Conservation (phyloP, 2,797 vertebrate species). For the Brachyrhaphis roseni region DNA sequence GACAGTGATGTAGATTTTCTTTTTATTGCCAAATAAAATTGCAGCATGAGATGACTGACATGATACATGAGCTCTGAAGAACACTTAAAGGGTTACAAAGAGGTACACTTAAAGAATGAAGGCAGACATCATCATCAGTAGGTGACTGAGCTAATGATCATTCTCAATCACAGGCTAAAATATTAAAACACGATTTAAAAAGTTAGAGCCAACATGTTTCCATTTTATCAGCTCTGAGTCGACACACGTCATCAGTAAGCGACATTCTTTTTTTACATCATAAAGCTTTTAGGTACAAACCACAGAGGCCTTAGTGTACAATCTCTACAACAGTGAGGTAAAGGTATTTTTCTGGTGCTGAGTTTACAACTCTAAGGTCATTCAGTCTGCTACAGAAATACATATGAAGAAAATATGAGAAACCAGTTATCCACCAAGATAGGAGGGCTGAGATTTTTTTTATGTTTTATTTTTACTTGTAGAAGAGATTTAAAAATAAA, state of each 20-base stretch:
- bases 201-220: slow-evolving; percentile 36
- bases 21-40: slow-evolving; percentile 74
- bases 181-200: slow-evolving; percentile 39
- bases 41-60: slow-evolving; percentile 52
- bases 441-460: slow-evolving; percentile 21
- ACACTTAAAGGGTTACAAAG: slow-evolving; percentile 45
- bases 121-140: slow-evolving; percentile 40
- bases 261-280: slow-evolving; percentile 50
- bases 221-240: slow-evolving; percentile 57
- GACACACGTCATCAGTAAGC: slow-evolving; percentile 37
- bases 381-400: slow-evolving; percentile 32
- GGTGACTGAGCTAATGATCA: slow-evolving; percentile 26
- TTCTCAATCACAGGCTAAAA: slow-evolving; percentile 24
- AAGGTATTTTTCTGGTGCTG: slow-evolving; percentile 51
- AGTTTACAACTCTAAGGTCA: slow-evolving; percentile 49
- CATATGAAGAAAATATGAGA: slow-evolving; percentile 24
- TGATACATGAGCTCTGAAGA: slow-evolving; percentile 52
- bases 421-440: slow-evolving; percentile 18
- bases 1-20: slow-evolving; percentile 51
- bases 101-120: slow-evolving; percentile 52
- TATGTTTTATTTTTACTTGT: slow-evolving; percentile 19
- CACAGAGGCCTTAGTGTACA: slow-evolving; percentile 54
- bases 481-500: slow-evolving; percentile 22
- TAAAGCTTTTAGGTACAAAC: slow-evolving; percentile 52
- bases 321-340: slow-evolving; percentile 54